Evolutionary conservation across 2,113 vertebrate species (phyloP).

Genomic region (Anas platyrhynchos): DNA sequence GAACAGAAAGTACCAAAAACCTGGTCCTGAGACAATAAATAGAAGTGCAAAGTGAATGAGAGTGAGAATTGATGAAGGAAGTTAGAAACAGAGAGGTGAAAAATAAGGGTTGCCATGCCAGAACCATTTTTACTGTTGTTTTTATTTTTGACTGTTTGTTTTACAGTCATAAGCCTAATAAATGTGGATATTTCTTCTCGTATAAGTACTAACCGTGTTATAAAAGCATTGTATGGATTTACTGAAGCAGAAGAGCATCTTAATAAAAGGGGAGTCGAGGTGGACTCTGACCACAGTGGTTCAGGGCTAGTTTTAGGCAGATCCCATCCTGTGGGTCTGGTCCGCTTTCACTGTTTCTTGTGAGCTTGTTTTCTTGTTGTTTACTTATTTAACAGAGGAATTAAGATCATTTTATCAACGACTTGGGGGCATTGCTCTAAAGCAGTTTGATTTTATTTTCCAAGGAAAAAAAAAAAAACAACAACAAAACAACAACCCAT

Average conservation of each 20-base stretch:
- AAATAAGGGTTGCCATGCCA: slow-evolving; percentile 3
- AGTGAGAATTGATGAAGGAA: not conserved
- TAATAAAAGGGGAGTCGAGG: not conserved
- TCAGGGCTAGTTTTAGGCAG: not conserved
- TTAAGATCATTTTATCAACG: not conserved
- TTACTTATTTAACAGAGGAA: not conserved
- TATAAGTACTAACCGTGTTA: not conserved
- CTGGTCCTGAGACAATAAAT: slow-evolving; percentile 38
- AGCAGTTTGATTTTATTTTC: slow-evolving; percentile 1
- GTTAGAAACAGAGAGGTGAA: slow-evolving; percentile 29
- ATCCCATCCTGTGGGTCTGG: not conserved
- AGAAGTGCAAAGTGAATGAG: slow-evolving; percentile 31
- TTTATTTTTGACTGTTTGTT: not conserved
- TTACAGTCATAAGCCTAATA: not conserved
- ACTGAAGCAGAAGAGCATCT: not conserved
- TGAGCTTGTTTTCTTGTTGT: not conserved
- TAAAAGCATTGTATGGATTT: not conserved
- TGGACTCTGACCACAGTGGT: not conserved
- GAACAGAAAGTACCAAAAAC: slow-evolving; percentile 45
- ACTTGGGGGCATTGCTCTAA: not conserved
- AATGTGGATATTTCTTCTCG: slow-evolving; percentile 11
- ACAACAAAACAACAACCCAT: accelerated
- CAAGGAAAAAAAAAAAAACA: not conserved
- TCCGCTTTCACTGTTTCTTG: not conserved
- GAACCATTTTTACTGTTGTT: not conserved